Evolutionary conservation across 2,888 invertebrate genomes (phyloP), one percentile per base, ranked within the genome.

Genomic region (Polydrusus pterygomalis): DNA sequence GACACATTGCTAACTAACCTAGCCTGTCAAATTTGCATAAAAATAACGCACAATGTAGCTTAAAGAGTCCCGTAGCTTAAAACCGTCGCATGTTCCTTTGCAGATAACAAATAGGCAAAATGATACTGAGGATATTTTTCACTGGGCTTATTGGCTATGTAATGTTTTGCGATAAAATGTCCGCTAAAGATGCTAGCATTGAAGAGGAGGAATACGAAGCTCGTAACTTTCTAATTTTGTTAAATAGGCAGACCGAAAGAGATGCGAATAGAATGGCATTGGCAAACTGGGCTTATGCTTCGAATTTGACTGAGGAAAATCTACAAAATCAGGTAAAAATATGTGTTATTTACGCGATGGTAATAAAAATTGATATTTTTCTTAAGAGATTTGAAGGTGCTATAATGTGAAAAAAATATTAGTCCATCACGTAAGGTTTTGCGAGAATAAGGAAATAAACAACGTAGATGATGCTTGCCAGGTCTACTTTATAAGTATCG

Each of bases 251-350:
- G 74, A 87, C 90, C n/a, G 91, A 91, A 0, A 81, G 87, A 63
- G 89, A 92, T 82, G 89, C 89, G 77, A 92, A 94, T 83, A 87
- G 89, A n/a, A 90, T 89, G 5, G 89, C 90, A 0, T 80, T 91
- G 2, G 93, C 93, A 0, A 90, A 91, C 74, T 96, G 96, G 95
- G 90, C 89, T 0, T 95, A 95, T 84, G 92, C 92, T 0, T 93
- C 94, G 0, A 93, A 96, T 84, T 90, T 96, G 51, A 95, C 93
- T 0, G 92, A 93, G 67, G 91, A 91, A 72, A 95, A 93, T 86
- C 90, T 93, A 69, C 89, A 90, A 40, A 84, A 83, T 13, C 90
- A 91, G 85, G 87, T 91, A 81, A 83, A 69, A n/a, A n/a, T n/a
- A n/a, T n/a, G n/a, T n/a, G n/a, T n/a, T n/a, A 17, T 20, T 72